Evolutionary conservation across 1,140 invertebrate genomes (phyloP), one percentile per base, ranked within the genome.

Genomic region (Gonioctena quinquepunctata): DNA sequence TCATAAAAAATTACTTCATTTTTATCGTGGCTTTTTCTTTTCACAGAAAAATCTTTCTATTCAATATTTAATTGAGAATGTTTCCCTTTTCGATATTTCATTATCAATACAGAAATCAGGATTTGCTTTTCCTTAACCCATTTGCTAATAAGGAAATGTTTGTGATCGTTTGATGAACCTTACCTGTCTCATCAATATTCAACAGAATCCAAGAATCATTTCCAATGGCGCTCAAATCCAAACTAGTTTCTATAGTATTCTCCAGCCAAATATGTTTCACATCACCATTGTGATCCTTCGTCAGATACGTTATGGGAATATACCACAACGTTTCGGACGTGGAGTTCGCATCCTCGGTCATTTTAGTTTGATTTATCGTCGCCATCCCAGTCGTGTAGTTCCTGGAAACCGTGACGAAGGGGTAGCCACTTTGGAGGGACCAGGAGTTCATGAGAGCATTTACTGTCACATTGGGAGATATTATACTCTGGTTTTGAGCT

Each of bases 351-450:
- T 79, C 76, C 57, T 77, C 76, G 22, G 70, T 72, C 68, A 77
- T 66, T 61, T 73, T 74, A 5, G 68, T 75, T 69, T 75, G 74
- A 23, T 70, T 75, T 21, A 75, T 69, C 7, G 13, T 52, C 5
- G 62, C 68, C 3, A 64, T 3, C 57, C 80, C 82, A 33, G 83
- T 80, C 2, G 81, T 69, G 65, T 89, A 88, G 74, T 89, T 80
- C 64, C 86, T 84, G 0, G 76, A 83, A 3, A 92, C 84, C 1
- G 84, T 89, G 1, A 93, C 82, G 2, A 91, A 82, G 0, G 92
- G 92, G 81, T 90, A 90, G 56, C 88, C 85, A 75, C 86, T 87
- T 79, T 91, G 87, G 19, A 84, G 80, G 1, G 88, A 88, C 91
- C 92, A 93, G 0, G 88, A 86, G 62, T 90, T 84, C 76, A 88